Evolutionary conservation across 2,797 vertebrate species (phyloP).

Genomic region (Diglossa cyanea): DNA sequence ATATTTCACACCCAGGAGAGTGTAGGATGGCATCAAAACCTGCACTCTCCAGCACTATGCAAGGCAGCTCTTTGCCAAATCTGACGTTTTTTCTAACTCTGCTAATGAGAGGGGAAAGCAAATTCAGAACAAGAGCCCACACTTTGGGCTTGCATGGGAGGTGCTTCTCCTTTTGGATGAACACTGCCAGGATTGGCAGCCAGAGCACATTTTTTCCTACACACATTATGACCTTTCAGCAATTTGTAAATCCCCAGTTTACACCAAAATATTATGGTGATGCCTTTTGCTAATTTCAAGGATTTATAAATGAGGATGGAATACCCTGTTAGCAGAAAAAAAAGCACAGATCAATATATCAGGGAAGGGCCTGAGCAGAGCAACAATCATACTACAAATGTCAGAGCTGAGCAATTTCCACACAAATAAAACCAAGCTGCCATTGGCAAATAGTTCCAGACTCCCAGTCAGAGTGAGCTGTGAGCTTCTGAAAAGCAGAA

Average conservation of each 20-base stretch:
- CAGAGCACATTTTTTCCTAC: not conserved
- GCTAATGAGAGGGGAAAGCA: not conserved
- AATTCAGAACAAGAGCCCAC: not conserved
- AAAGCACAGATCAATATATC: not conserved
- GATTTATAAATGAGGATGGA: not conserved
- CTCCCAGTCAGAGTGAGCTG: not conserved
- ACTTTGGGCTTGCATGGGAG: not conserved
- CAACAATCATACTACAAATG: not conserved
- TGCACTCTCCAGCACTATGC: not conserved
- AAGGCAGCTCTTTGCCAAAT: not conserved
- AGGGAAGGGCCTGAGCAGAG: not conserved
- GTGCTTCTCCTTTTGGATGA: not conserved
- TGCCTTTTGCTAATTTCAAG: not conserved
- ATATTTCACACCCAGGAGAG: not conserved
- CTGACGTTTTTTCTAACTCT: not conserved
- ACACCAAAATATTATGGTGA: not conserved
- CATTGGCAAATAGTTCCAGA: slow-evolving; percentile 41
- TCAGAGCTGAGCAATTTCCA: slow-evolving; percentile 31
- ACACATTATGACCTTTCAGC: not conserved
- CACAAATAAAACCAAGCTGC: not conserved
- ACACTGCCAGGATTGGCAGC: not conserved
- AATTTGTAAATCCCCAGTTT: not conserved
- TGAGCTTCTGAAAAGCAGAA: not conserved
- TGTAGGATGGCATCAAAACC: not conserved
- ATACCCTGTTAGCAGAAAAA: not conserved